phyloP scores from a whole-genome alignment of 2,113 vertebrate genomes.

The Herpailurus yagouaroundi region DNA sequence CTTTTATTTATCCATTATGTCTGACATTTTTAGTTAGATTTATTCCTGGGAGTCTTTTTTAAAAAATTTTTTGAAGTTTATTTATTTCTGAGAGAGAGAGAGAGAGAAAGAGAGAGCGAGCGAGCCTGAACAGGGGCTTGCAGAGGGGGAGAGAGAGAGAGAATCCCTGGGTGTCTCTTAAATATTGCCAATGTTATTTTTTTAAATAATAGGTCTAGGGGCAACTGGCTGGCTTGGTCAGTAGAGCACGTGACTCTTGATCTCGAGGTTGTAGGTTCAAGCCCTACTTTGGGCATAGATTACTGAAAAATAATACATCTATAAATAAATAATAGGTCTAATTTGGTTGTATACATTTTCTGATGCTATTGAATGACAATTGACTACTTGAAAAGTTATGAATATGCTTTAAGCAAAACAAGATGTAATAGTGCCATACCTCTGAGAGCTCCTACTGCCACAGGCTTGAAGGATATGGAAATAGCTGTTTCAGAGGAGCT shows the following conservation, averaged over 20 bases:
- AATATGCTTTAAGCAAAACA: neutral
- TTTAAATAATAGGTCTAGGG: neutral
- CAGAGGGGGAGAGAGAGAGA: too few species aligned
- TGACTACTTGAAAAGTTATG: neutral
- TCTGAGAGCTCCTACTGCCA: neutral
- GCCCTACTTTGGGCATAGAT: neutral
- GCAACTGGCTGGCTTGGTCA: neutral
- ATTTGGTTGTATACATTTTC: slow-evolving; percentile 9
- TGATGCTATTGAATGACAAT: neutral
- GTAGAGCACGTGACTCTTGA: neutral
- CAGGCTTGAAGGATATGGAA: neutral
- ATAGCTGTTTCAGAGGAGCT: neutral
- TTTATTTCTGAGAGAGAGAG: too few species aligned
- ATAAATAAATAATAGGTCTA: neutral
- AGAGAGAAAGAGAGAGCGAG: too few species aligned
- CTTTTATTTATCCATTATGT: neutral
- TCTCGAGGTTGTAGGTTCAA: neutral
- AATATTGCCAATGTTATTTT: neutral
- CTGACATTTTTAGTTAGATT: slow-evolving; percentile 28
- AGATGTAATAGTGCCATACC: neutral
- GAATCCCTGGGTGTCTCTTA: neutral
- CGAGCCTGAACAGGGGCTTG: too few species aligned
- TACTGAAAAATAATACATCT: neutral
- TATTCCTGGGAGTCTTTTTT: neutral
- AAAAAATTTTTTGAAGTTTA: too few species aligned